A percentile compares a stretch with the other conserved stretches of the same genome.
Evolutionary conservation across 2,113 vertebrate genomes (phyloP).

Genomic region (Cyprinodon brontotheroides): DNA sequence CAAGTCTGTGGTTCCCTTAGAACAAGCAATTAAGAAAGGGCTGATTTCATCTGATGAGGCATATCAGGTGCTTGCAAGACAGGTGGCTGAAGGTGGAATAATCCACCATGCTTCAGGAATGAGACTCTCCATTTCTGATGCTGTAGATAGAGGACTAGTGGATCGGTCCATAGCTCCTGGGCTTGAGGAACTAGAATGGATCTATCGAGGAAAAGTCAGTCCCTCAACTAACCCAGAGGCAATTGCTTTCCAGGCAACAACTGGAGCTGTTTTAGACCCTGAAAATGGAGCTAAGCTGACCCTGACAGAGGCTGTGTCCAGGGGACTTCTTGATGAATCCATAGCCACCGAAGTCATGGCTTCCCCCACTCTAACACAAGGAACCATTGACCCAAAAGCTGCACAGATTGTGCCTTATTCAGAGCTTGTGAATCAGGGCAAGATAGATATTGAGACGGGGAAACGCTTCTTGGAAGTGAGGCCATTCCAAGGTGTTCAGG

Average conservation of each 20-base stretch:
- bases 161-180: constrained; percentile 73
- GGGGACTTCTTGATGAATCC: constrained; percentile 74
- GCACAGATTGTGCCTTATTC: constrained; percentile 84
- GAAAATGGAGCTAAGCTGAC: constrained; percentile 76
- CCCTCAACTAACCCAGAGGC: constrained; percentile 76
- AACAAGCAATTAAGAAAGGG: constrained; percentile 81
- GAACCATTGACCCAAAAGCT: constrained; percentile 83
- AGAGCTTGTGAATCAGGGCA: constrained; percentile 88
- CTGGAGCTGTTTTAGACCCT: constrained; percentile 74
- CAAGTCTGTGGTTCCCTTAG: constrained; percentile 79
- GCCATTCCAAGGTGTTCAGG: constrained; percentile 82
- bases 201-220: constrained; percentile 71
- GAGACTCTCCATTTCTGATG: constrained; percentile 85
- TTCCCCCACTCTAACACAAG: constrained; percentile 71
- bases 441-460: constrained; percentile 89
- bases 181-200: constrained; percentile 81
- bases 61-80: constrained; percentile 81
- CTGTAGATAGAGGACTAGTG: constrained; percentile 83
- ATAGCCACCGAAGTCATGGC: constrained; percentile 65
- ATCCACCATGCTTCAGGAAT: constrained; percentile 89
- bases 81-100: constrained; percentile 90
- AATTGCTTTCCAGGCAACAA: constrained; percentile 77
- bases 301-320: constrained; percentile 77
- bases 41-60: constrained; percentile 80
- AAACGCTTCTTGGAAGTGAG: constrained; percentile 88